phyloP scores from a whole-genome alignment of 92 coral and sea anemone species.

The Porites lobata region DNA sequence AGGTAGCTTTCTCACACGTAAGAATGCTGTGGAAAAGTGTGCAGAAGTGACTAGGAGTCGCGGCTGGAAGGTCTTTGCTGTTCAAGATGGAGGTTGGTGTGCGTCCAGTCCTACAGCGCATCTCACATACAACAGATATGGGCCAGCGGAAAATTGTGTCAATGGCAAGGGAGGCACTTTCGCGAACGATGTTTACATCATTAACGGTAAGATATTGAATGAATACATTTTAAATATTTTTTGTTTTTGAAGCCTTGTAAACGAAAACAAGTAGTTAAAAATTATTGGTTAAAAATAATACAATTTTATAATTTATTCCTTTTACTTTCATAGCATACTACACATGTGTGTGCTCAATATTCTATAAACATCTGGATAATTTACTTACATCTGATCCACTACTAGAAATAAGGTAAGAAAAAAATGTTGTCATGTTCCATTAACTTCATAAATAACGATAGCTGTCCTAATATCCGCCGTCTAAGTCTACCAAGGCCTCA shows the following conservation, averaged over 20 bases:
- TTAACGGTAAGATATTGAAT: slow-evolving; percentile 65
- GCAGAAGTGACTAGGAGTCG: slow-evolving; percentile 84
- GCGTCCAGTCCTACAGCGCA: slow-evolving; percentile 88
- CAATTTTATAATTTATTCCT: not conserved
- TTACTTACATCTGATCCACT: slow-evolving; percentile 78
- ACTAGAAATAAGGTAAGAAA: slow-evolving; percentile 73
- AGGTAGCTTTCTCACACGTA: slow-evolving; percentile 83
- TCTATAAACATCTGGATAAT: slow-evolving; percentile 83
- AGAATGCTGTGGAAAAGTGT: slow-evolving; percentile 83
- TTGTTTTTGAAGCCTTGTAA: not conserved
- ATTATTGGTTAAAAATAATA: no score
- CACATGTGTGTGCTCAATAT: slow-evolving; percentile 60
- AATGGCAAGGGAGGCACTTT: slow-evolving; percentile 90
- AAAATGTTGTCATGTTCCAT: not conserved
- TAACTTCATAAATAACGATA: not conserved
- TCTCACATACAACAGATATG: slow-evolving; percentile 79
- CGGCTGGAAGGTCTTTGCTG: slow-evolving; percentile 87
- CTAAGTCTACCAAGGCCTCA: no score
- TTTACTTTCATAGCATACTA: slow-evolving; percentile 66
- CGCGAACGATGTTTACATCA: slow-evolving; percentile 90
- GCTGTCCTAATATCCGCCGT: no score
- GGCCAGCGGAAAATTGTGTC: slow-evolving; percentile 85
- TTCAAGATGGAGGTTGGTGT: slow-evolving; percentile 97
- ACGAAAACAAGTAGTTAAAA: not conserved
- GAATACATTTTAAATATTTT: not conserved